Evolutionary conservation across 2,888 invertebrate genomes (phyloP).

Genomic region (Diarsia dahlii): DNA sequence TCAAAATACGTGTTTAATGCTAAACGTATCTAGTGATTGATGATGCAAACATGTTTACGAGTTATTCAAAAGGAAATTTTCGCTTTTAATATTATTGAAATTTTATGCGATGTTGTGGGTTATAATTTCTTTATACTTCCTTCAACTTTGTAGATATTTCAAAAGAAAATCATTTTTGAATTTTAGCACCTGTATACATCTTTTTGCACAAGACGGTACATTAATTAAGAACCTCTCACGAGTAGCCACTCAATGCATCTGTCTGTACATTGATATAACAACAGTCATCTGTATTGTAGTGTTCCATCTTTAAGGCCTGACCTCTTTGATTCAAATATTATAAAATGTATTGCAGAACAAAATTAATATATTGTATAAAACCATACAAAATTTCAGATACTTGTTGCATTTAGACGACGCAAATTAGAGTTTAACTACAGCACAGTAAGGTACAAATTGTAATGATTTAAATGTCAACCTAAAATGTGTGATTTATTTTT

Average conservation of each 20-base stretch:
- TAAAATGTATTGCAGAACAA: neutral
- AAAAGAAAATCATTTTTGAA: neutral
- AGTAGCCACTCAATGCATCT: neutral
- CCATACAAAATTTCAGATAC: neutral
- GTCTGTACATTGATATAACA: conserved; percentile 20
- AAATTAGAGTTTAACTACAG: neutral
- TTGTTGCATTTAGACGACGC: neutral
- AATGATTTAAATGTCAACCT: neutral
- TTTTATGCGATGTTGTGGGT: neutral
- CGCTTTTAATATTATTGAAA: no score
- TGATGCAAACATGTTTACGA: no score
- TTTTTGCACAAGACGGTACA: conserved; percentile 25
- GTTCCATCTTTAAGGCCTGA: conserved; percentile 34
- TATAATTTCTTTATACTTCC: neutral
- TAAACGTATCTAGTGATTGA: no score
- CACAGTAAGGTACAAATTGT: neutral
- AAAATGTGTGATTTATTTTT: neutral
- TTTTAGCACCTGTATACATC: neutral
- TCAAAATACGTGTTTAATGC: no score
- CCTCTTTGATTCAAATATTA: conserved; percentile 13
- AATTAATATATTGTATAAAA: neutral
- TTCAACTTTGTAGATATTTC: neutral
- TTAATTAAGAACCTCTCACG: neutral
- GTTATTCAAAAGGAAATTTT: neutral
- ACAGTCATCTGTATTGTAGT: conserved; percentile 21